Base-by-base conservation (phyloP, 2,888 invertebrate genomes). In the Synanthedon myopaeformis region DNA sequence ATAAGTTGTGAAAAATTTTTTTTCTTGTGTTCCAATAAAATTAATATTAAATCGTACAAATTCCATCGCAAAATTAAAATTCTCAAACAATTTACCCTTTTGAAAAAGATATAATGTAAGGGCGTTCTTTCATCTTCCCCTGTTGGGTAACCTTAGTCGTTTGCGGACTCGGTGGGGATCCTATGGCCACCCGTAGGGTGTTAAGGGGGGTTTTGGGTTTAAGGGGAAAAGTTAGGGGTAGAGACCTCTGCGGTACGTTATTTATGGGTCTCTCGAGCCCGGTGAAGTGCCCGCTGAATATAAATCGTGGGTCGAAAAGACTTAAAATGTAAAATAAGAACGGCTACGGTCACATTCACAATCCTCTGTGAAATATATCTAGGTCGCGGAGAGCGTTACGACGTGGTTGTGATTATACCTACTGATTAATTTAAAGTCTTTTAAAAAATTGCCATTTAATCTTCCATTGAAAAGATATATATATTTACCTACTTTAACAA, bases 181-280 rank as follows among this genome's bases (percentile, higher is more conserved):
- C n/a, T 11, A 48, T 41, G 10, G 54, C 23, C 41, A 19, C 49
- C 42, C 42, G 48, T 13, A n/a, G 53, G 52, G 51, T 45, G 45
- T 6, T 58, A 60, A 62, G 61, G 63, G 64, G 59, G 62, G 62
- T 57, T 62, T 60, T 58, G 65, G 60, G 63, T 45, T 45, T 45
- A 45, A 45, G 64, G 57, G 58, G 61, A 59, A 66, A 73, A 73
- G 72, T 69, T 68, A 67, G 69, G 66, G 70, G 74, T 62, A 61
- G 72, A 72, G 76, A 80, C 79, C 81, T 79, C 71, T 68, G 70
- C 71, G 73, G 74, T 63, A 66, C 49, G 82, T 86, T 82, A 87
- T 85, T 85, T 87, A 87, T 84, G 82, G 78, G 71, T 69, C 86
- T 83, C 87, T 85, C 80, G 85, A 79, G 87, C 66, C 76, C 76